phyloP scores from a whole-genome alignment of 2,113 vertebrate species.

The Anolis sagrei region DNA sequence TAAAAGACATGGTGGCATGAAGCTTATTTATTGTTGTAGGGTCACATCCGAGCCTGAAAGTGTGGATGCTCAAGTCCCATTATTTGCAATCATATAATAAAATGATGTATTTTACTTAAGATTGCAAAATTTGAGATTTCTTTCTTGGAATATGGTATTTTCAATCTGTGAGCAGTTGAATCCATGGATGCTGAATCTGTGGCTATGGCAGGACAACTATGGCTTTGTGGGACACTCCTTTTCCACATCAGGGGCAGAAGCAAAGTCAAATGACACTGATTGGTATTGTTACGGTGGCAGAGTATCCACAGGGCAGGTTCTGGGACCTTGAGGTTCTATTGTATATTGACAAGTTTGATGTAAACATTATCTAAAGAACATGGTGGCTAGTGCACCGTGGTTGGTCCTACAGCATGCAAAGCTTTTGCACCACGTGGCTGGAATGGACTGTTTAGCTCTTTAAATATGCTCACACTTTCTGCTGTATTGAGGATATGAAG shows the following conservation, averaged over 20 bases:
- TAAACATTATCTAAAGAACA: background rate
- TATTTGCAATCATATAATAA: too few species aligned
- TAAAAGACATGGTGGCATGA: background rate
- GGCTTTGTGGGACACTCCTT: background rate
- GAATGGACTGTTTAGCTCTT: background rate
- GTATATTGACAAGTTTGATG: background rate
- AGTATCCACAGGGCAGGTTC: background rate
- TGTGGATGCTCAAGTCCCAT: too few species aligned
- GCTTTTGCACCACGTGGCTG: background rate
- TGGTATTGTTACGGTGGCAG: background rate
- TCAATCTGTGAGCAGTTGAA: too few species aligned
- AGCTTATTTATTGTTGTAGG: background rate
- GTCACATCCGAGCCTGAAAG: too few species aligned
- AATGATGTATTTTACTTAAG: too few species aligned
- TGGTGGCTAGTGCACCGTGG: background rate
- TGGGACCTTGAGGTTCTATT: background rate
- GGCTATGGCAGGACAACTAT: too few species aligned
- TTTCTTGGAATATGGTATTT: too few species aligned
- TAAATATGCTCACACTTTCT: background rate
- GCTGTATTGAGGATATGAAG: background rate
- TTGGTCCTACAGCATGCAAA: background rate
- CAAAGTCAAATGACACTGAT: background rate
- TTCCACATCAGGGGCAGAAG: background rate
- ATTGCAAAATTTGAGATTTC: too few species aligned
- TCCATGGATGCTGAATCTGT: too few species aligned